Conservation (phyloP, 2,888 invertebrate genomes). For the Lithodes maja region DNA sequence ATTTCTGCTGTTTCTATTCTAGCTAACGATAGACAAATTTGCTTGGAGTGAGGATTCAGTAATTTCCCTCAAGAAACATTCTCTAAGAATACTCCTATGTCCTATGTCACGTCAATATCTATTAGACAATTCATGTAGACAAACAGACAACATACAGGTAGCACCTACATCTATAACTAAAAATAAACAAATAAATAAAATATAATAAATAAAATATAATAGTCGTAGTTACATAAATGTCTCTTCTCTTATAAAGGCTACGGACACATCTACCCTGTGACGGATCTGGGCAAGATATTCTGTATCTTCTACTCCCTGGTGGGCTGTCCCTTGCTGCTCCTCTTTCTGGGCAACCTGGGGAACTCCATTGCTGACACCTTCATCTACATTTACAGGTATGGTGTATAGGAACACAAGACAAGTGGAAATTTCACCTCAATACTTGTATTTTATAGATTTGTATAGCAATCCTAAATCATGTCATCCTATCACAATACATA, state of each 20-base stretch:
- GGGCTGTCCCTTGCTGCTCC: conserved; percentile 71
- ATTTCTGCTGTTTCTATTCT: no score
- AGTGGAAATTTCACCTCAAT: not conserved
- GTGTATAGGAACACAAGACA: not conserved
- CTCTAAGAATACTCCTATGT: no score
- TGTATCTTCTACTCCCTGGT: conserved; percentile 71
- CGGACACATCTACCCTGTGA: conserved; percentile 73
- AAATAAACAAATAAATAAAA: no score
- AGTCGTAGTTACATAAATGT: no score
- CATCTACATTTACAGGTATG: conserved; percentile 71
- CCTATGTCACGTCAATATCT: no score
- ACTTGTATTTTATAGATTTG: not conserved
- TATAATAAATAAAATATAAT: no score
- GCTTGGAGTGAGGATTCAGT: no score
- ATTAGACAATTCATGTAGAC: no score
- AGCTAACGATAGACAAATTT: no score
- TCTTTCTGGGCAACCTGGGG: conserved; percentile 72
- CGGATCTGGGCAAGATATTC: conserved; percentile 71
- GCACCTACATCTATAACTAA: no score
- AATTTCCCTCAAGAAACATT: no score
- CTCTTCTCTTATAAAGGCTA: conserved; percentile 71
- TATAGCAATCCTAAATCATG: not conserved
- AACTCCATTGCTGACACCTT: conserved; percentile 71
- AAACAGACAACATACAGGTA: no score
- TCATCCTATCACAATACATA: not conserved